These are phyloP conservation scores for Polyommatus iphigenia DNA, from an alignment of 2,888 invertebrate species.

Conservation along the genomic window DNA sequence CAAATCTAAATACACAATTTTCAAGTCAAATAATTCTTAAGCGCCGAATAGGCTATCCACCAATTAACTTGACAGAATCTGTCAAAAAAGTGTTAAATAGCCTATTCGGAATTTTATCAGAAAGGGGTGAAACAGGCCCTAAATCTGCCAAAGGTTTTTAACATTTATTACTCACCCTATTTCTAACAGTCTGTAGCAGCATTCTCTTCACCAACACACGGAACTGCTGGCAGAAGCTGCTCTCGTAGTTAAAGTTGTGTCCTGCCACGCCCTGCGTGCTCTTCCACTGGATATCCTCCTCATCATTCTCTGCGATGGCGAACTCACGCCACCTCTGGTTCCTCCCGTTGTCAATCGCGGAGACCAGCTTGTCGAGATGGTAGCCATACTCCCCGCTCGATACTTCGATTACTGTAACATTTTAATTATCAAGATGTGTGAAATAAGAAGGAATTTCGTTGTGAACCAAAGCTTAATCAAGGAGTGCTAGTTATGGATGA, in stretches of 20 bases:
- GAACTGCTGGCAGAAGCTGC: constrained; percentile 85
- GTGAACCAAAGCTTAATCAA: no score
- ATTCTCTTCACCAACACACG: constrained; percentile 83
- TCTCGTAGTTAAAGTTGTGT: constrained; percentile 77
- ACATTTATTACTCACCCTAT: constrained; percentile 76
- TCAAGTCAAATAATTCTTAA: no score
- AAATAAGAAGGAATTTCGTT: not conserved
- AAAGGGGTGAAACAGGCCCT: no score
- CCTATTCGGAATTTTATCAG: no score
- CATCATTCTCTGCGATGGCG: constrained; percentile 48
- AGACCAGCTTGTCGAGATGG: constrained; percentile 84
- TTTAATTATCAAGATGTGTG: not conserved
- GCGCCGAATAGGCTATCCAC: no score
- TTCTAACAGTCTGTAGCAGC: constrained; percentile 87
- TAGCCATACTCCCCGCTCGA: constrained; percentile 90
- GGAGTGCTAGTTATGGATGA: no score
- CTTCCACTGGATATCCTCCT: constrained; percentile 66
- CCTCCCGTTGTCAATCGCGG: constrained; percentile 84
- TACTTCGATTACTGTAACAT: constrained; percentile 86
- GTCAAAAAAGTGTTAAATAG: no score
- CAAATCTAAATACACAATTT: not conserved
- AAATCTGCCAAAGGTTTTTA: no score
- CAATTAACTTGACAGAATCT: no score
- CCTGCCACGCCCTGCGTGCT: constrained; percentile 69
- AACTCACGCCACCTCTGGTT: constrained; percentile 76